Conservation (phyloP, 2,888 invertebrate species). For the Erpobdella octoculata region DNA sequence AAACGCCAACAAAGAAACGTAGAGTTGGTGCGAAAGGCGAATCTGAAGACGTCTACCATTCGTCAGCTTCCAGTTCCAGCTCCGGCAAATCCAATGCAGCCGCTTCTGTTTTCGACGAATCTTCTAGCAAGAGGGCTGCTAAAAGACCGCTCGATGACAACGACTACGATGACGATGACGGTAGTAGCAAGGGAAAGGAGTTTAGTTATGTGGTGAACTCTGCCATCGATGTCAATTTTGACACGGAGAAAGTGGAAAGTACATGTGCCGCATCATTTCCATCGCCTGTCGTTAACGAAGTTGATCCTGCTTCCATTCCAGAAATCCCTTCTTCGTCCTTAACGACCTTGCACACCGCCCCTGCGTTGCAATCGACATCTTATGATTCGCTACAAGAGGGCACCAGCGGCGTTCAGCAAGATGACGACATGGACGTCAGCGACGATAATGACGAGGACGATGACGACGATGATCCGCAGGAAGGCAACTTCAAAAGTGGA, state of each 20-base stretch:
- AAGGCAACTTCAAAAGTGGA: not conserved
- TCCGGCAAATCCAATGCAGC: not conserved
- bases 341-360: not conserved
- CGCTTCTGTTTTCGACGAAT: not conserved
- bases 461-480: not conserved
- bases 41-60: not conserved
- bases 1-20: not conserved
- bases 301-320: not conserved
- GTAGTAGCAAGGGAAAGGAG: not conserved
- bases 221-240: not conserved
- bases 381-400: not conserved
- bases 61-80: not conserved
- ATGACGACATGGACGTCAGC: slow-evolving; percentile 13
- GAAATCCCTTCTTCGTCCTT: not conserved
- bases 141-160: not conserved
- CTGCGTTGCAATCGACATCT: not conserved
- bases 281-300: no score
- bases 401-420: not conserved
- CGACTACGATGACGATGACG: not conserved
- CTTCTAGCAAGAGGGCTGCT: not conserved
- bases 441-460: slow-evolving; percentile 18
- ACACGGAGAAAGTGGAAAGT: not conserved
- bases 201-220: not conserved
- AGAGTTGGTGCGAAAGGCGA: not conserved
- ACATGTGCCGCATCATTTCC: not conserved